Percentiles rank a stretch among this genome's conserved stretches.
Conservation (phyloP, 2,888 invertebrate genomes). For the Deilephila porcellus region DNA sequence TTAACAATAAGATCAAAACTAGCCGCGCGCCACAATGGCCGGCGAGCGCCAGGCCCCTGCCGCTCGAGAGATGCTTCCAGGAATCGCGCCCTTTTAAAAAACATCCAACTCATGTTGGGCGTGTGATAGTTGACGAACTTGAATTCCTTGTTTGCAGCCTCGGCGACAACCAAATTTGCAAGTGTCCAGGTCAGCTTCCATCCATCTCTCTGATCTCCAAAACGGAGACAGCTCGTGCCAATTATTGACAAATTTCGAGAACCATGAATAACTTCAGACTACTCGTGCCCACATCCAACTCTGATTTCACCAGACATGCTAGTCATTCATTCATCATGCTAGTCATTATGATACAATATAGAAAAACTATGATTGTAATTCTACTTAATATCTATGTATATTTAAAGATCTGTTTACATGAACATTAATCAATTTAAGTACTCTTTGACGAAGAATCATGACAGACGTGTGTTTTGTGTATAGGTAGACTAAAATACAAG, state of each 20-base stretch:
- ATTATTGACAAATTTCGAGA: background rate
- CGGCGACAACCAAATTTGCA: slow-evolving; percentile 25
- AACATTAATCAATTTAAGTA: background rate
- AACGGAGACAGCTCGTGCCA: background rate
- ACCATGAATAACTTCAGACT: background rate
- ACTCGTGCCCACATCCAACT: too few species aligned
- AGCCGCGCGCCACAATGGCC: slow-evolving; percentile 81
- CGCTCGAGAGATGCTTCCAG: slow-evolving; percentile 76
- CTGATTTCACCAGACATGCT: too few species aligned
- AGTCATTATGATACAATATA: too few species aligned
- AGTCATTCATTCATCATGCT: too few species aligned
- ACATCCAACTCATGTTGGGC: slow-evolving; percentile 80
- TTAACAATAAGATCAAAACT: slow-evolving; percentile 85
- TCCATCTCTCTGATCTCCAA: background rate
- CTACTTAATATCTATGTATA: background rate
- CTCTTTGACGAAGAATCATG: background rate
- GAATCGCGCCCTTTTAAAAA: slow-evolving; percentile 81
- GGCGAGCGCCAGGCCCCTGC: slow-evolving; percentile 80
- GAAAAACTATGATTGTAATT: background rate
- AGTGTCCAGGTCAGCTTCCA: background rate
- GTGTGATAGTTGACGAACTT: slow-evolving; percentile 75
- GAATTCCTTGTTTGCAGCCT: slow-evolving; percentile 63
- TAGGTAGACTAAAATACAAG: too few species aligned
- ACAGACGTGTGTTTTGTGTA: background rate
- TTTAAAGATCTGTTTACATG: background rate